Conservation (phyloP, 92 coral and sea anemone species). For the Actinernus sp. region DNA sequence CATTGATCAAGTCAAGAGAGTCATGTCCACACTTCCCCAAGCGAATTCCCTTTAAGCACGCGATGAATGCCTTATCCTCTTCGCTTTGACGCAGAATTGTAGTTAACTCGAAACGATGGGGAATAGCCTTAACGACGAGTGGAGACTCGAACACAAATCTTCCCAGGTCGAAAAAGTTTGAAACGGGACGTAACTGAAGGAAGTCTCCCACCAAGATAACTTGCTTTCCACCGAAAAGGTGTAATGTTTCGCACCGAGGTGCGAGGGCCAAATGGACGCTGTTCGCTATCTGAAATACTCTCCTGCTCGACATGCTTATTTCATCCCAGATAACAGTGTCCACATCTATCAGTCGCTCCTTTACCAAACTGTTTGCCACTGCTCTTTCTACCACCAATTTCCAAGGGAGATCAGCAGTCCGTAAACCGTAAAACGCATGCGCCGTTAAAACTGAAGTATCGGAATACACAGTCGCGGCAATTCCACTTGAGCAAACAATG, state of each 20-base stretch:
- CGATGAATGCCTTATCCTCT: constrained; percentile 10
- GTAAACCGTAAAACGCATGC: too few relatives aligned
- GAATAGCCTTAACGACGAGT: constrained; percentile 12
- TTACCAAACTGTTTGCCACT: constrained; percentile 1
- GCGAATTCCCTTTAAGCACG: constrained; percentile 33
- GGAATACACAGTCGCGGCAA: too few relatives aligned
- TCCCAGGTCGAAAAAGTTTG: constrained; percentile 36
- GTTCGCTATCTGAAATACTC: constrained; percentile 33
- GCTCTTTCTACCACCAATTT: constrained; percentile 14
- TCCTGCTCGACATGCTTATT: constrained; percentile 48
- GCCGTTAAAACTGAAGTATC: too few relatives aligned
- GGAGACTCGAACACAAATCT: constrained; percentile 28
- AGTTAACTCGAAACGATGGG: constrained; percentile 51
- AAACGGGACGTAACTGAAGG: constrained; percentile 37
- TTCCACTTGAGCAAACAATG: too few relatives aligned
- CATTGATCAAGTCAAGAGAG: constrained; percentile 5
- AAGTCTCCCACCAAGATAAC: constrained; percentile 48
- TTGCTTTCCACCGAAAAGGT: constrained; percentile 23
- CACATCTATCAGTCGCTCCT: constrained; percentile 29
- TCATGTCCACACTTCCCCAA: constrained; percentile 30
- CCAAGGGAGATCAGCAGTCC: too few relatives aligned
- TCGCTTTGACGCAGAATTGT: constrained; percentile 27
- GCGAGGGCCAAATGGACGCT: constrained; percentile 13
- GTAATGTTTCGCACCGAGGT: neutral
- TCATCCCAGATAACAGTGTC: too few relatives aligned